These are phyloP conservation scores for Leucozona laternaria DNA, from an alignment of 2,888 invertebrate species.

Conservation along the genomic window DNA sequence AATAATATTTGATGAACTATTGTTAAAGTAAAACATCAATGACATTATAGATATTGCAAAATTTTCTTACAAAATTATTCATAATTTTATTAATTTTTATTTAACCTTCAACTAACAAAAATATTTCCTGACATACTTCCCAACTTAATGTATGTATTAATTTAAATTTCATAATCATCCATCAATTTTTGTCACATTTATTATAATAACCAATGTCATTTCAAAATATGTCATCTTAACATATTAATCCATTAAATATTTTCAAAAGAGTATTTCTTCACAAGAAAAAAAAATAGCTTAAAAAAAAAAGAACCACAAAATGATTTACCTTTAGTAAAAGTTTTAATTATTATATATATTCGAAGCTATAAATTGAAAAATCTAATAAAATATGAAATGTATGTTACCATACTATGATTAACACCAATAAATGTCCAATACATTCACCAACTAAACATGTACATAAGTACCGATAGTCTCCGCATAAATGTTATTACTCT, in stretches of 20 bases:
- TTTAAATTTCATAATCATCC: not conserved
- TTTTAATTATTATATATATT: not conserved
- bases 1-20: not conserved
- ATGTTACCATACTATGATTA: not conserved
- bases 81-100: not conserved
- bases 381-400: not conserved
- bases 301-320: not conserved
- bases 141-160: not conserved
- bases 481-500: constrained; percentile 19
- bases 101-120: not conserved
- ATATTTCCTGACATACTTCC: constrained; percentile 10
- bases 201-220: constrained; percentile 1
- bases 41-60: not conserved
- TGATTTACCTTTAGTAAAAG: not conserved
- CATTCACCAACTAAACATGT: constrained; percentile 8
- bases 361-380: not conserved
- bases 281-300: not conserved
- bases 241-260: not conserved
- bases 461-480: not conserved
- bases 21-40: not conserved
- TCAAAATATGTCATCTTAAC: not conserved
- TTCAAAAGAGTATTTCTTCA: not conserved
- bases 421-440: constrained; percentile 15
- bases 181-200: not conserved
- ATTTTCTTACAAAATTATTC: not conserved